Percentiles rank a stretch among this genome's conserved stretches.
phyloP scores from a whole-genome alignment of 64 coral and sea anemone species.

The Stichodactyla helianthus region DNA sequence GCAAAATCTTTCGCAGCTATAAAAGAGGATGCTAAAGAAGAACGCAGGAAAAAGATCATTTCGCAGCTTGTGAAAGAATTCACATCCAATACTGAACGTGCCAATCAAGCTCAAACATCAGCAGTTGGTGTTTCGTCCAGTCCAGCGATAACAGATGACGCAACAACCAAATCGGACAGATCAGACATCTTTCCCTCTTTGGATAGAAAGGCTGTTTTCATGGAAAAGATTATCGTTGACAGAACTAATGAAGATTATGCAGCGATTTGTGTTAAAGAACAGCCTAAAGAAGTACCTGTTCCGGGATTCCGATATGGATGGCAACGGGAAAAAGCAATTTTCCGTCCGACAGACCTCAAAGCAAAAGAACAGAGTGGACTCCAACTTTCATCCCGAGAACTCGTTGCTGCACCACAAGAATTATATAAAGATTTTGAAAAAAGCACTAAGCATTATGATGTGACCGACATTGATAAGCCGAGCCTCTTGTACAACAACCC shows the following conservation, averaged over 20 bases:
- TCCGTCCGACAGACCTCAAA: neutral
- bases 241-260: slow-evolving; percentile 17
- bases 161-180: too few relatives aligned
- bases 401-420: neutral
- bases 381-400: neutral
- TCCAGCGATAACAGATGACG: neutral
- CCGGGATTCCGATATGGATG: neutral
- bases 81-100: neutral
- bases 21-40: neutral
- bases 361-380: neutral
- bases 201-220: neutral
- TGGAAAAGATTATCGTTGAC: neutral
- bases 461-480: neutral
- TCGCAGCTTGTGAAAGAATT: slow-evolving; percentile 5
- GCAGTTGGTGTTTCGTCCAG: neutral
- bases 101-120: neutral
- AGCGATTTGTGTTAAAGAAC: neutral
- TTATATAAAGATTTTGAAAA: neutral
- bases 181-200: too few relatives aligned
- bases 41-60: neutral
- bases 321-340: slow-evolving; percentile 7
- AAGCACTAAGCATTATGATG: neutral
- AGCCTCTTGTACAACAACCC: neutral
- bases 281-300: neutral
- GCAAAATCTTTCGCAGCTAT: neutral